Conservation (phyloP, 2,113 vertebrate genomes). For the Xiphias gladius region DNA sequence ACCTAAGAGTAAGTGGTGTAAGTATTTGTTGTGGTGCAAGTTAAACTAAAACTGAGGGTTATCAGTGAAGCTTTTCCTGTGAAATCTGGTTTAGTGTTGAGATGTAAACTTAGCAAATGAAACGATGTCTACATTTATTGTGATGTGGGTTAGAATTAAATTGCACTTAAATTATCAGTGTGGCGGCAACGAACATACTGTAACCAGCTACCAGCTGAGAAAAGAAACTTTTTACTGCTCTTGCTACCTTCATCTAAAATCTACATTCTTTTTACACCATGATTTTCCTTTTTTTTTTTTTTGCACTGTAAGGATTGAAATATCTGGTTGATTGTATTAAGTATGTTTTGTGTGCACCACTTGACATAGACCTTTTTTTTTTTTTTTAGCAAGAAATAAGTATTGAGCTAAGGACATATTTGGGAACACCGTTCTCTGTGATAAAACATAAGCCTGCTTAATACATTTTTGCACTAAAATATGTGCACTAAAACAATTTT, state of each 20-base stretch:
- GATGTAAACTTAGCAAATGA: conserved; percentile 8
- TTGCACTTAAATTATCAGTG: background rate
- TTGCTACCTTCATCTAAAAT: conserved; percentile 14
- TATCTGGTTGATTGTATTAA: background rate
- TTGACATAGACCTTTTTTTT: background rate
- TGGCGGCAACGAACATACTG: background rate
- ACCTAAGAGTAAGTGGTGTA: conserved; percentile 22
- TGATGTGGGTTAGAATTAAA: conserved; percentile 13
- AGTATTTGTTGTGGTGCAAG: conserved; percentile 5
- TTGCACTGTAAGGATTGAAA: conserved; percentile 8
- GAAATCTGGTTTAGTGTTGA: conserved; percentile 7
- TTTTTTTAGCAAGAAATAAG: conserved; percentile 14
- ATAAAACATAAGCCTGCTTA: background rate
- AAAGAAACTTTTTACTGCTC: conserved; percentile 17
- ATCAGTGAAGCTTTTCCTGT: background rate
- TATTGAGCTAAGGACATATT: conserved; percentile 32
- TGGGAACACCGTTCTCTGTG: background rate
- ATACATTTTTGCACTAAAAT: conserved; percentile 3
- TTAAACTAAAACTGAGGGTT: background rate
- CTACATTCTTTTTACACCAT: conserved; percentile 25
- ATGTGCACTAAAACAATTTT: background rate
- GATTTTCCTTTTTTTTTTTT: conserved; percentile 20
- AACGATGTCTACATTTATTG: conserved; percentile 17
- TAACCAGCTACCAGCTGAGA: background rate
- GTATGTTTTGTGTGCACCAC: background rate